Evolutionary conservation across 2,113 vertebrate species (phyloP).

Genomic region (Pomatorhinus ruficollis): DNA sequence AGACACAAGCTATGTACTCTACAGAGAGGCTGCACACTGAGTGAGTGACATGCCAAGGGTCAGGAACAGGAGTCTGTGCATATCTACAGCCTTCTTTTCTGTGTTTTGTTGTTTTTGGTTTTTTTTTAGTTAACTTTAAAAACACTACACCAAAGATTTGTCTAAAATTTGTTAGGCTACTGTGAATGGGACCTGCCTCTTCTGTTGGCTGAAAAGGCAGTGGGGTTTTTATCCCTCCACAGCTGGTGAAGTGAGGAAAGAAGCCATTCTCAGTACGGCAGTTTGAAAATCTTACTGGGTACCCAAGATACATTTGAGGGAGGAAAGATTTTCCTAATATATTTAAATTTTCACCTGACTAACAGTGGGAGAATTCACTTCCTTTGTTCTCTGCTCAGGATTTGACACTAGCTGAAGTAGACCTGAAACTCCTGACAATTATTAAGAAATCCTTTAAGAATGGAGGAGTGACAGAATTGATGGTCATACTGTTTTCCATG

Average conservation of each 20-base stretch:
- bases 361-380: background rate
- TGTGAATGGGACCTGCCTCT: background rate
- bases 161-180: background rate
- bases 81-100: background rate
- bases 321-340: background rate
- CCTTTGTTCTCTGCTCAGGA: background rate
- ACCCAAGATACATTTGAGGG: background rate
- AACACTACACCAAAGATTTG: background rate
- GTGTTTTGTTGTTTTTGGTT: background rate
- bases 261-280: background rate
- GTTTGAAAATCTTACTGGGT: background rate
- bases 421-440: background rate
- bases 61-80: background rate
- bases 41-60: background rate
- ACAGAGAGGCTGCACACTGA: background rate
- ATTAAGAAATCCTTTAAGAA: background rate
- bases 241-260: background rate
- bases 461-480: background rate
- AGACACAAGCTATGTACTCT: background rate
- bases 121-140: background rate
- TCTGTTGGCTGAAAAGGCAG: background rate
- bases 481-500: accelerated
- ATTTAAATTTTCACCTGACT: background rate
- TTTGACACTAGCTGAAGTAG: background rate
- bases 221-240: background rate